phyloP scores from a whole-genome alignment of 2,113 vertebrate species.

The Plestiodon gilberti region DNA sequence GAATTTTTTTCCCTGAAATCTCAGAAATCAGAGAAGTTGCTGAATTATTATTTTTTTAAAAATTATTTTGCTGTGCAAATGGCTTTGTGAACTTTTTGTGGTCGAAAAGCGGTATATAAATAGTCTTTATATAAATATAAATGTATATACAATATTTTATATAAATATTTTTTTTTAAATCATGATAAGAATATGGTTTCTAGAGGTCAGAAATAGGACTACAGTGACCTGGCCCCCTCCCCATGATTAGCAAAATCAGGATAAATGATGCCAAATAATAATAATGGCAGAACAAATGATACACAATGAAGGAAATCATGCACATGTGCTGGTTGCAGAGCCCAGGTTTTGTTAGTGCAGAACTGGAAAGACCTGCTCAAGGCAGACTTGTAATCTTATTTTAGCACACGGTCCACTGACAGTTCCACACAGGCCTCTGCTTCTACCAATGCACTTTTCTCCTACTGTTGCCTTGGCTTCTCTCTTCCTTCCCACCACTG shows the following conservation, averaged over 20 bases:
- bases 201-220: background rate
- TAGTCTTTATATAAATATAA: background rate
- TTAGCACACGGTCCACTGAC: too few species aligned
- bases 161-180: too few species aligned
- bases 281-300: background rate
- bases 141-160: too few species aligned
- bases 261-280: background rate
- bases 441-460: conserved; percentile 17
- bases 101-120: too few species aligned
- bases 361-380: background rate
- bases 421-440: accelerated
- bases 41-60: background rate
- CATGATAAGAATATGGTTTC: background rate
- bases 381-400: background rate
- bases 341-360: background rate
- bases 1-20: background rate
- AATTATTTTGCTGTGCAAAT: too few species aligned
- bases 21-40: background rate
- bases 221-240: too few species aligned
- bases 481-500: conserved; percentile 25
- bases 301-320: background rate
- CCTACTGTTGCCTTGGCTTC: background rate
- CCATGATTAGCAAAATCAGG: background rate
- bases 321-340: background rate
- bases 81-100: too few species aligned